Conservation (phyloP, 2,888 invertebrate species). For the Panopea generosa region DNA sequence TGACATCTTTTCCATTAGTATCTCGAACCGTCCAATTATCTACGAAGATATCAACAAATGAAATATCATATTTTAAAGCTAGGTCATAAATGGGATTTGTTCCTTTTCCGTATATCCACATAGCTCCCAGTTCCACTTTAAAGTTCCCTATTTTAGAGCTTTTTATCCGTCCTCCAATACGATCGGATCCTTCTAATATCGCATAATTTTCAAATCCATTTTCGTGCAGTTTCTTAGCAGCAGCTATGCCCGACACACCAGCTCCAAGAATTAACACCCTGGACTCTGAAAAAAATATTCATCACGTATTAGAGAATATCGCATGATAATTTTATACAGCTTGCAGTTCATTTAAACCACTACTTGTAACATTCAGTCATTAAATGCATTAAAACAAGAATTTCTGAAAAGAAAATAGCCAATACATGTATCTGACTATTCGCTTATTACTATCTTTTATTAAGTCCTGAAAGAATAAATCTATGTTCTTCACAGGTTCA, state of each 20-base stretch:
- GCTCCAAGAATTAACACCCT: no score
- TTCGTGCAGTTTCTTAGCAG: slow-evolving; percentile 52
- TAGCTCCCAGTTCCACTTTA: slow-evolving; percentile 55
- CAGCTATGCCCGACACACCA: slow-evolving; percentile 56
- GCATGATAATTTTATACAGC: no score
- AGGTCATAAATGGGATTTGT: slow-evolving; percentile 43
- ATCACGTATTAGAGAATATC: no score
- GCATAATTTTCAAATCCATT: slow-evolving; percentile 46
- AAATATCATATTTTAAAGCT: slow-evolving; percentile 16
- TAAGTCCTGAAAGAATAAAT: no score
- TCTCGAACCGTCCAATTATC: slow-evolving; percentile 40
- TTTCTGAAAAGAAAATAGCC: no score
- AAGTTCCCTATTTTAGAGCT: slow-evolving; percentile 21
- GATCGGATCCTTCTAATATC: slow-evolving; percentile 44
- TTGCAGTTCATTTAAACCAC: no score
- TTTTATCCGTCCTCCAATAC: slow-evolving; percentile 52
- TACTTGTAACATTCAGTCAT: no score
- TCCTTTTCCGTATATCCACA: slow-evolving; percentile 41
- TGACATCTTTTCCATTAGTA: slow-evolving; percentile 36
- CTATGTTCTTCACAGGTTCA: no score
- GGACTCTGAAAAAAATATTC: no score
- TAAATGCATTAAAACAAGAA: no score
- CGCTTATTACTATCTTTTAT: no score
- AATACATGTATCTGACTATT: no score
- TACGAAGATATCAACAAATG: slow-evolving; percentile 4